Evolutionary conservation across 2,888 invertebrate species (phyloP), one percentile per base, ranked within the genome.

Genomic region (Hyposoter dolosus): DNA sequence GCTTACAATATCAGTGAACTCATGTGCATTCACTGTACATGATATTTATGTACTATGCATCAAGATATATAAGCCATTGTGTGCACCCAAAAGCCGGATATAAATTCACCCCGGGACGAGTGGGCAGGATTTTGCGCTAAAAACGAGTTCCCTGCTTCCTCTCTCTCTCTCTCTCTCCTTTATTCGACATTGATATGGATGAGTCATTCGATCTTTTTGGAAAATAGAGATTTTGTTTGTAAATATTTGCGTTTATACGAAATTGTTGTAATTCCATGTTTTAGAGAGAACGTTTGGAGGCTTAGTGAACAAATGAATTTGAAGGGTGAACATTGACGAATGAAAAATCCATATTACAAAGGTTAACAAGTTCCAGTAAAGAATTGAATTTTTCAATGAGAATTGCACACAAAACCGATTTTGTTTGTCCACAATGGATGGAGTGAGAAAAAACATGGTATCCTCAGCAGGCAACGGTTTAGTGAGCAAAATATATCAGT

Each of bases 11-110:
- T 74, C 66, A 79, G 74, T 32, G 75, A 60, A 68, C 74, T 76
- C 87, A 82, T 88, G 40, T 53, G 23, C 35, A 40, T 40, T 17
- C 53, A 50, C 28, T 50, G 15, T 50, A 23, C 17, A 43, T 69
- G 17, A 56, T 74, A 60, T 28, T 43, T 74, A 60, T 74, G 60
- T 60, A 74, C 43, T 40, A 86, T 88, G 81, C 88, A 85, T 56
- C 32, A 72, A 56, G 32, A 79, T 47, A n/a, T 47, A 60, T 40
- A 43, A 56, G 47, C 47, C 47, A 72, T 84, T 53, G 78, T 78
- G 32, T 45, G 65, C n/a, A 80, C 19, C 32, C 9, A 65, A 87
- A 80, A 88, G 84, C 87, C 80, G 85, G 75, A 90, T 90, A 83
- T 85, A 88, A 85, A 89, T 88, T 85, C 88, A 85, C 53, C 77